Percentiles rank a stretch among this genome's conserved stretches.
Conservation (phyloP, 2,888 invertebrate species). For the Platycheirus albimanus region DNA sequence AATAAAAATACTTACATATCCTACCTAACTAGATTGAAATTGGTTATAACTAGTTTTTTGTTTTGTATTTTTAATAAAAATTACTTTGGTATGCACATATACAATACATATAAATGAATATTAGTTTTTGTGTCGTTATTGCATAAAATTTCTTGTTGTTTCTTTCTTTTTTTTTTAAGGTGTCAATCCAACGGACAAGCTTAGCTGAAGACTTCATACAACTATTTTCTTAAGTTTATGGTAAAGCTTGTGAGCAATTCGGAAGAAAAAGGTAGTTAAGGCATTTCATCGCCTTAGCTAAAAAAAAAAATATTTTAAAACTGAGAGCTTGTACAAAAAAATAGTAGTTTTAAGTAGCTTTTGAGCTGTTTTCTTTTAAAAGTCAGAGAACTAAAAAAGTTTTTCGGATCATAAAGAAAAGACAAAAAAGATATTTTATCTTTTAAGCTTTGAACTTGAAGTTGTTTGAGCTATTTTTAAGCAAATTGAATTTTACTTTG, state of each 20-base stretch:
- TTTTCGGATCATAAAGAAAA: too few relatives aligned
- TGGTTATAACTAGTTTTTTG: slow-evolving; percentile 59
- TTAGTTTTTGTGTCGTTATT: slow-evolving; percentile 41
- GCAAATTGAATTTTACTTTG: too few relatives aligned
- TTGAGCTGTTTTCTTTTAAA: too few relatives aligned
- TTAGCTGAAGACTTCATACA: slow-evolving; percentile 11
- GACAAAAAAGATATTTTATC: too few relatives aligned
- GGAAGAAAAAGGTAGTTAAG: neutral
- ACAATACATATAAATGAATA: slow-evolving; percentile 67
- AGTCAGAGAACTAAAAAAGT: too few relatives aligned
- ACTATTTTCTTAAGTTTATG: neutral
- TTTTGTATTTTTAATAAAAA: slow-evolving; percentile 22
- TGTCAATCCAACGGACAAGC: slow-evolving; percentile 22
- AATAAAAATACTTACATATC: slow-evolving; percentile 58
- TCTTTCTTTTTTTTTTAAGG: too few relatives aligned
- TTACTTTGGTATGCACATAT: slow-evolving; percentile 67
- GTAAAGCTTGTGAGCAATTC: neutral
- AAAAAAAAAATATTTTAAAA: too few relatives aligned
- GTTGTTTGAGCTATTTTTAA: too few relatives aligned
- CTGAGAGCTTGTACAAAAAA: too few relatives aligned
- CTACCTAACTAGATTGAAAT: slow-evolving; percentile 69
- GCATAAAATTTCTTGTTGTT: slow-evolving; percentile 15
- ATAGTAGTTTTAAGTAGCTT: too few relatives aligned
- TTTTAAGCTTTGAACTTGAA: too few relatives aligned
- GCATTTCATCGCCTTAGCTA: too few relatives aligned